Percentiles rank a stretch among this genome's conserved stretches.
Evolutionary conservation across 2,797 vertebrate species (phyloP).

Genomic region (Martes flavigula): DNA sequence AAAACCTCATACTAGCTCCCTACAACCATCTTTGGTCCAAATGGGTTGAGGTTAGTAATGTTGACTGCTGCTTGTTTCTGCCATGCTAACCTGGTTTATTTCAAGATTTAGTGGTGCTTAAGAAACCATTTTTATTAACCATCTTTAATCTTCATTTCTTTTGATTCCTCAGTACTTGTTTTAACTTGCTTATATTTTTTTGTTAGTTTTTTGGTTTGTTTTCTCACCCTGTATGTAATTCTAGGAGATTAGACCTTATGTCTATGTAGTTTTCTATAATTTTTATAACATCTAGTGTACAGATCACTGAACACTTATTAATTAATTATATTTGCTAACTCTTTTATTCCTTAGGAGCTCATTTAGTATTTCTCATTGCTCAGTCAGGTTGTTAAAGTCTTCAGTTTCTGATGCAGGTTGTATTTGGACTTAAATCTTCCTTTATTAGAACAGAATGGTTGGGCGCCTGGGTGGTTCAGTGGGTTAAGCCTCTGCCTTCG

Average conservation of each 20-base stretch:
- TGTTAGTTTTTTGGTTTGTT: neutral
- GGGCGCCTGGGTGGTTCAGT: too few relatives aligned
- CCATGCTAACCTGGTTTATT: neutral
- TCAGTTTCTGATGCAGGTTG: neutral
- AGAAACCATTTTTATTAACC: neutral
- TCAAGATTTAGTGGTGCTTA: conserved; percentile 3
- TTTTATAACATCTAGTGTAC: neutral
- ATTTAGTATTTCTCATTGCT: conserved; percentile 21
- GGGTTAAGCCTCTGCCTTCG: too few relatives aligned
- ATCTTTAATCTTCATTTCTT: conserved; percentile 8
- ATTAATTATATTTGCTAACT: conserved; percentile 35
- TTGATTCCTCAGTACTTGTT: conserved; percentile 29
- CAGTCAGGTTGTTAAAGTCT: conserved; percentile 29
- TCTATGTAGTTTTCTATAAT: neutral
- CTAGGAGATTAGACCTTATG: neutral
- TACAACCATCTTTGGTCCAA: neutral
- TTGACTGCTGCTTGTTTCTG: neutral
- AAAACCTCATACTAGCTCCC: neutral
- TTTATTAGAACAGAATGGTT: conserved; percentile 13
- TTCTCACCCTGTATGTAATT: neutral
- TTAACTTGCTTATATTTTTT: conserved; percentile 43
- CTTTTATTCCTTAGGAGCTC: neutral
- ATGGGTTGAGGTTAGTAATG: neutral
- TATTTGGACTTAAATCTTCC: conserved; percentile 27
- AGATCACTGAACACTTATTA: conserved; percentile 7